Percentiles rank a stretch among this genome's conserved stretches.
These are phyloP conservation scores for Pantherophis guttatus DNA, from an alignment of 2,113 vertebrate species.

Conservation along the genomic window DNA sequence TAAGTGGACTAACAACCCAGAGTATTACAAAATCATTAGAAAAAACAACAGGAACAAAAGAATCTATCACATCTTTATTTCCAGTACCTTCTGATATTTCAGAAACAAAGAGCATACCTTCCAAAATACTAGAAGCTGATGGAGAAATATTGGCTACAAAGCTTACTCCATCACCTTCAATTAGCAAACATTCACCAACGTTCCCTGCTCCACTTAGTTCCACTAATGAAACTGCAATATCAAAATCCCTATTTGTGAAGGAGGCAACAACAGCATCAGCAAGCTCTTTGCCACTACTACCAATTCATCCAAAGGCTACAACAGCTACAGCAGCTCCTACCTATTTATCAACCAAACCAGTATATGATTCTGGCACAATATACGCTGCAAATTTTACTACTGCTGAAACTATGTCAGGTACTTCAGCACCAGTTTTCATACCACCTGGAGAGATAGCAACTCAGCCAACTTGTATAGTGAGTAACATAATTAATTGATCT, in stretches of 20 bases:
- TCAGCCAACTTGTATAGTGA: constrained; percentile 65
- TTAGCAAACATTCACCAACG: background rate
- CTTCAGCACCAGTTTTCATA: constrained; percentile 14
- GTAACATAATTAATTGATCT: constrained; percentile 39
- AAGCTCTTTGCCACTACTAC: background rate
- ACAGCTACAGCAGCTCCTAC: constrained; percentile 17
- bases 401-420: constrained; percentile 12
- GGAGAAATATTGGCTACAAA: constrained; percentile 7
- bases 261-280: background rate
- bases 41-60: constrained; percentile 23
- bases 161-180: background rate
- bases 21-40: constrained; percentile 17
- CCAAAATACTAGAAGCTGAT: background rate
- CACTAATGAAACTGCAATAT: constrained; percentile 19
- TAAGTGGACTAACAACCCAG: constrained; percentile 3
- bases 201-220: constrained; percentile 8
- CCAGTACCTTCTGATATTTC: constrained; percentile 13
- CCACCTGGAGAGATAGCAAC: constrained; percentile 39
- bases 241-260: background rate
- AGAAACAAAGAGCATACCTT: background rate
- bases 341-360: constrained; percentile 36
- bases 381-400: constrained; percentile 42
- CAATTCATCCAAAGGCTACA: constrained; percentile 48
- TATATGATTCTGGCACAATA: constrained; percentile 31
- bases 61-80: constrained; percentile 20